Conservation (phyloP, 2,797 vertebrate genomes). For the Taenioides sp. region DNA sequence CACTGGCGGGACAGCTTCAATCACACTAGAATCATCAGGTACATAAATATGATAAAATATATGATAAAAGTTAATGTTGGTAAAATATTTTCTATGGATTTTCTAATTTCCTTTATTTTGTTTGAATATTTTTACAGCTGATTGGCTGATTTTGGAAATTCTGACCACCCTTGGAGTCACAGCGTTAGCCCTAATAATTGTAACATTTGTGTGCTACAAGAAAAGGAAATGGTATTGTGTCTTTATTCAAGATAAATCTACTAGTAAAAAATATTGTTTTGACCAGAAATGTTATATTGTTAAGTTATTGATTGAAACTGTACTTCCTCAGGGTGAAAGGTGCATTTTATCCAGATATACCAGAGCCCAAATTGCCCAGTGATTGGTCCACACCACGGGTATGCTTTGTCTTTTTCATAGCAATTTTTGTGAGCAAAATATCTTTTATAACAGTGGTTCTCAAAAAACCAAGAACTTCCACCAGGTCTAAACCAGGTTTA, state of each 20-base stretch:
- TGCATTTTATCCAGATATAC: slow-evolving; percentile 95
- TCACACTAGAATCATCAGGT: slow-evolving; percentile 67
- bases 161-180: slow-evolving; percentile 83
- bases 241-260: neutral
- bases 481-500: neutral
- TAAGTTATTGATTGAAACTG: neutral
- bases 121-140: slow-evolving; percentile 60
- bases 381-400: slow-evolving; percentile 76
- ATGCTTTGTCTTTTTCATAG: slow-evolving; percentile 1
- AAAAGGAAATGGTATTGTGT: slow-evolving; percentile 89
- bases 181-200: slow-evolving; percentile 77
- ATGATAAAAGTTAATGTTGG: neutral
- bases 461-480: neutral
- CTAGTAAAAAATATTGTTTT: neutral
- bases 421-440: neutral
- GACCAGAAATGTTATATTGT: neutral
- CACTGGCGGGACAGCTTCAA: slow-evolving; percentile 55
- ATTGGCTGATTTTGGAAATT: slow-evolving; percentile 88
- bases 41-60: slow-evolving; percentile 37
- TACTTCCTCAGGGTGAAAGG: slow-evolving; percentile 88
- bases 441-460: neutral
- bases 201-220: slow-evolving; percentile 86
- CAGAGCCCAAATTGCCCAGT: slow-evolving; percentile 86
- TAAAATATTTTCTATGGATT: neutral
- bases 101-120: slow-evolving; percentile 1